Evolutionary conservation across 2,797 vertebrate species (phyloP).

Genomic region (Paramormyrops hopkinsi): DNA sequence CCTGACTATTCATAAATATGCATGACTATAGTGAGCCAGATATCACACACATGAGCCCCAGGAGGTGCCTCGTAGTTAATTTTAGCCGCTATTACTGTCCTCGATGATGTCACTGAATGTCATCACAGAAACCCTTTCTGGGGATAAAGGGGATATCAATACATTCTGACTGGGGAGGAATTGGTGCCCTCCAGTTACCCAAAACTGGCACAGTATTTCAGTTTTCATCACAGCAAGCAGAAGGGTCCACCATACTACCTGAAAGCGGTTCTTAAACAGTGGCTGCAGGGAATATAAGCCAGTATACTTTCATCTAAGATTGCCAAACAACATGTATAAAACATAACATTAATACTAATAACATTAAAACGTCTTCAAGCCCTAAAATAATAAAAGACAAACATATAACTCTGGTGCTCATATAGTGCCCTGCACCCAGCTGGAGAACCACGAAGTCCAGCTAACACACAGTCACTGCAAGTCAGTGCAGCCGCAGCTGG

Average conservation of each 20-base stretch:
- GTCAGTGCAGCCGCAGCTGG: not conserved
- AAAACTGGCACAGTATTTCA: not conserved
- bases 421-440: not conserved
- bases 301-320: not conserved
- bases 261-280: not conserved
- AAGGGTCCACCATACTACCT: not conserved
- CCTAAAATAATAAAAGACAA: not conserved
- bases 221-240: not conserved
- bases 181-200: not conserved
- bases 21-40: not conserved
- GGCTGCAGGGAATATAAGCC: constrained; percentile 4
- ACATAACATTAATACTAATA: not conserved
- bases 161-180: not conserved
- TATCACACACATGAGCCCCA: not conserved
- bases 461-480: not conserved
- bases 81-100: not conserved
- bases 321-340: not conserved
- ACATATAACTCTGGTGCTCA: not conserved
- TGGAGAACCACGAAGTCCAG: not conserved
- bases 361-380: not conserved
- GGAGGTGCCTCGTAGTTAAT: not conserved
- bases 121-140: not conserved
- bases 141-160: not conserved
- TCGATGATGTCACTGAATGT: not conserved
- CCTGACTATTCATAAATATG: not conserved